Base-by-base conservation (phyloP, 1,140 invertebrate genomes). In the Acromyrmex charruanus region DNA sequence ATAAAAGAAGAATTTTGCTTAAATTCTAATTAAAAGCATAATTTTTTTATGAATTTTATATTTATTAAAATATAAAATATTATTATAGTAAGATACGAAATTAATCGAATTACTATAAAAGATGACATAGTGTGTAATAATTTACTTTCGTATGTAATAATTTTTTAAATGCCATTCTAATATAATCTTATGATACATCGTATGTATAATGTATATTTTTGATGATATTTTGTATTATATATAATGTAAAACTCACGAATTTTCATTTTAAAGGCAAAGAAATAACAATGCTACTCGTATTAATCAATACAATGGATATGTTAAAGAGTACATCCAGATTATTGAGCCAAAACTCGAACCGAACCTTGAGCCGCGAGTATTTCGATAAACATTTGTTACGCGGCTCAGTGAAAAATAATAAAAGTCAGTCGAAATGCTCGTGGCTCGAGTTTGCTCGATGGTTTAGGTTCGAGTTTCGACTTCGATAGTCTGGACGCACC, bases 1-100 rank as follows among this genome's bases (percentile, higher is more conserved):
- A 66, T 39, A 39, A 31, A 39, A 66, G 1, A 14, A 4, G 7
- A 35, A 44, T 44, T 44, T 65, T n/a, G 31, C 9, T 66, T 66
- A 66, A 66, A 65, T 16, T 35, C 35, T 10, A 44, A 65, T 3
- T 10, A 65, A 35, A 65, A 44, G 39, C 9, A 44, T 18, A 65
- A 31, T 31, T 0, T 63, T 28, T 28, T 16, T 7, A 35, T 31
- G 10, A 18, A 35, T 35, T 18, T 6, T 65, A 9, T 65, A 65
- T n/a, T 65, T 65, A 65, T n/a, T 65, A 3, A 65, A 65, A 58
- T 58, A 35, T 65, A 31, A 61, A 63, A 63, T 28, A 16, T 63
- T 65, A 35, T 9, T 63, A 6, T 28, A 61, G 14, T 28, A 28
- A 63, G 21, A 28, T 63, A 16, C 1, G 14, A 61, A 16, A 28